phyloP scores from a whole-genome alignment of 1,140 invertebrate species.

The Tribolium castaneum region DNA sequence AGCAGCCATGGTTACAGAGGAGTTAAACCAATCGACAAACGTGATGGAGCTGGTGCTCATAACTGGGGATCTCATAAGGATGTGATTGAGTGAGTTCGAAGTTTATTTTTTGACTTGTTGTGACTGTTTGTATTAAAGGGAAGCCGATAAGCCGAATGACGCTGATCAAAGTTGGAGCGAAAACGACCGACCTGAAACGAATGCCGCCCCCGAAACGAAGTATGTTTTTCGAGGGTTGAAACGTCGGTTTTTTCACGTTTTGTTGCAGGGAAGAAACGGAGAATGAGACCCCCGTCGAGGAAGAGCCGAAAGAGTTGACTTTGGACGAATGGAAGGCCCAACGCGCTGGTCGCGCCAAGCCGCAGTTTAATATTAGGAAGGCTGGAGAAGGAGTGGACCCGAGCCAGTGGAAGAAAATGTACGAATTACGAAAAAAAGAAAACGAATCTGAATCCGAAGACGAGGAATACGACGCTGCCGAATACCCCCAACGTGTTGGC shows the following conservation, averaged over 20 bases:
- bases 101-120: slow-evolving; percentile 35
- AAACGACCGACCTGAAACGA: slow-evolving; percentile 66
- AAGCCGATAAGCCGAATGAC: slow-evolving; percentile 58
- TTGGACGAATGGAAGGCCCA: slow-evolving; percentile 91
- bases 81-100: slow-evolving; percentile 80
- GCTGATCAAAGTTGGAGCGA: slow-evolving; percentile 62
- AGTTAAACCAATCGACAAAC: slow-evolving; percentile 93
- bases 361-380: slow-evolving; percentile 90
- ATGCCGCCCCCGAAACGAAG: slow-evolving; percentile 58
- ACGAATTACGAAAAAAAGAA: slow-evolving; percentile 84
- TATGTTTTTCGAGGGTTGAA: slow-evolving; percentile 41
- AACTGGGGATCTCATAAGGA: slow-evolving; percentile 96
- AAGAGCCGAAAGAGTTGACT: slow-evolving; percentile 84
- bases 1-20: slow-evolving; percentile 75
- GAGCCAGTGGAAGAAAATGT: slow-evolving; percentile 93
- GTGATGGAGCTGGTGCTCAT: slow-evolving; percentile 92
- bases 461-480: slow-evolving; percentile 80
- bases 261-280: slow-evolving; percentile 63
- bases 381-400: slow-evolving; percentile 92
- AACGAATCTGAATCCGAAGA: slow-evolving; percentile 70
- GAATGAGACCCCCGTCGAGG: slow-evolving; percentile 71
- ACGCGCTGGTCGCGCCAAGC: slow-evolving; percentile 77
- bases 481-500: slow-evolving; percentile 88
- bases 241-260: neutral
- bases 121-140: slow-evolving; percentile 50